Base-by-base conservation (phyloP, 2,888 invertebrate genomes). In the Drosophila mimetica region DNA sequence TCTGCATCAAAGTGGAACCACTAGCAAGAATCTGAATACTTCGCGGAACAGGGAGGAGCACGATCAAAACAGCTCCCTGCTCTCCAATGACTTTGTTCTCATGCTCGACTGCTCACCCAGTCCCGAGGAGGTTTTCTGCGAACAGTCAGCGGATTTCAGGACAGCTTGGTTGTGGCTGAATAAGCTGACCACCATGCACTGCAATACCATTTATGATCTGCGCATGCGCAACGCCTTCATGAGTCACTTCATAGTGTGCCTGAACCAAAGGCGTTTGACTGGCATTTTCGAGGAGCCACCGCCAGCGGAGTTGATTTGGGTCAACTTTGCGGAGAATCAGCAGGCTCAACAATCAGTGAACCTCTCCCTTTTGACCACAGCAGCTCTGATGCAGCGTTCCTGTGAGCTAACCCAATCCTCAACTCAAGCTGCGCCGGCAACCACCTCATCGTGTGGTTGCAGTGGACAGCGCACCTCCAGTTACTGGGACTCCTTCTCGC, bases 151-250 rank as follows among this genome's bases (percentile, higher is more conserved):
- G 0, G 85, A 90, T 18, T 71, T 72, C 36, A 39, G 55, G 1
- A 36, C 76, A 22, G 79, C 88, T 0, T 48, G 60, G 30, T 11
- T 60, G 14, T 90, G 90, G 91, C 57, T 88, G n/a, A 71, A 85
- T 1, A 86, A 85, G 66, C 47, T 91, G 30, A 71, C 70, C 13
- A 63, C 75, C 9, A 80, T 84, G 69, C 54, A 73, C 9, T 84
- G 84, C 22, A 58, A 72, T 1, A 71, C 78, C 6, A 9, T 89
- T 0, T 13, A 70, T 2, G 88, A 88, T 9, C 64, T 85, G 58
- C 87, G 89, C n/a, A 3, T 88, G 41, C 81, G 86, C 0, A 89
- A 90, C 47, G 53, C 67, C 0, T 90, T 90, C 44, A 78, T 91
- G 64, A 88, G 89, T 30, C 76, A 88, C 37, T 64, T 91, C 16